These are phyloP conservation scores for Diadumene lineata DNA, from an alignment of 92 coral and sea anemone species.

Conservation along the genomic window DNA sequence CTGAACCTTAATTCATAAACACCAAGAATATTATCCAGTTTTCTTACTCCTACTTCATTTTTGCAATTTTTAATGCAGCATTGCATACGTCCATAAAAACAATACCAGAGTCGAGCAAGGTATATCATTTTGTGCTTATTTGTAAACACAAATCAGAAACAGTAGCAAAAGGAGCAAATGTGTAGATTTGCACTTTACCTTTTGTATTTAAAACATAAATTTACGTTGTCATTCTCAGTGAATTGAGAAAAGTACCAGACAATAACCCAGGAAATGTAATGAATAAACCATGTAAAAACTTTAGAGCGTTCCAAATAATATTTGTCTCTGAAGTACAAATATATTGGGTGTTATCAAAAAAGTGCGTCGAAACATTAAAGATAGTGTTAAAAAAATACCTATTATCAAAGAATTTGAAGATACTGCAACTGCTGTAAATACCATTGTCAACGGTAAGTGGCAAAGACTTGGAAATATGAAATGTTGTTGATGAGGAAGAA, in stretches of 20 bases:
- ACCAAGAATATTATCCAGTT: no score
- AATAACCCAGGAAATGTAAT: not conserved
- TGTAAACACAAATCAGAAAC: slow-evolving; percentile 27
- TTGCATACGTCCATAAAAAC: no score
- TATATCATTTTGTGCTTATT: no score
- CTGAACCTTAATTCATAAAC: no score
- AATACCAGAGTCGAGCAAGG: no score
- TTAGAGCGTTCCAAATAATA: not conserved
- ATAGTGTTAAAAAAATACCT: not conserved
- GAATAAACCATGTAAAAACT: not conserved
- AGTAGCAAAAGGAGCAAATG: slow-evolving; percentile 43
- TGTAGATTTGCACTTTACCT: slow-evolving; percentile 13
- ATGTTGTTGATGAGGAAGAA: not conserved
- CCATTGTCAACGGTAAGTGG: not conserved
- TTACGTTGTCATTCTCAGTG: slow-evolving; percentile 1
- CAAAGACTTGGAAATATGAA: not conserved
- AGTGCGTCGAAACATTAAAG: not conserved
- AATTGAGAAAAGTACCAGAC: not conserved
- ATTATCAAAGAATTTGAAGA: not conserved
- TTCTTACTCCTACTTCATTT: no score
- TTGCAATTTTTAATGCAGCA: no score
- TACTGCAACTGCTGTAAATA: not conserved
- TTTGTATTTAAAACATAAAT: slow-evolving; percentile 9
- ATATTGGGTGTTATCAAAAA: not conserved
- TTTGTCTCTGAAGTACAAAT: not conserved